A percentile compares a stretch with the other conserved stretches of the same genome.
phyloP scores from a whole-genome alignment of 2,888 invertebrate genomes.

The Thera obeliscata region DNA sequence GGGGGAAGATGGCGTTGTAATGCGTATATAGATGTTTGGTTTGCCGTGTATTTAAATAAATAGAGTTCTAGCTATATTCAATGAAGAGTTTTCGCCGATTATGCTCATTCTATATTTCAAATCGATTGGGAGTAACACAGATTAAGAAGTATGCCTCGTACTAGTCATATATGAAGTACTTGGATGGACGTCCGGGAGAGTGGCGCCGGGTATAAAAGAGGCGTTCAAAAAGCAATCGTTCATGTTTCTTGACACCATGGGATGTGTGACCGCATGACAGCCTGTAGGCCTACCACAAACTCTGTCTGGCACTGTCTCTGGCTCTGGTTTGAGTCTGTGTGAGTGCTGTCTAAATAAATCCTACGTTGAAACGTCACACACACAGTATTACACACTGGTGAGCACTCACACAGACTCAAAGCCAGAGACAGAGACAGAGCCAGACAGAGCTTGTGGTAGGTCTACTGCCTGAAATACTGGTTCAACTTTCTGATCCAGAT shows the following conservation, averaged over 20 bases:
- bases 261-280: constrained; percentile 55
- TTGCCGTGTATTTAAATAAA: too few species aligned
- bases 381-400: too few species aligned
- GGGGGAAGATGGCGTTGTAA: too few species aligned
- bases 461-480: constrained; percentile 26
- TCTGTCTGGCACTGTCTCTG: too few species aligned
- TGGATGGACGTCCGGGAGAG: constrained; percentile 54
- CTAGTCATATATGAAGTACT: constrained; percentile 27
- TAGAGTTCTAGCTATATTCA: too few species aligned
- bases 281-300: background rate
- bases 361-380: too few species aligned
- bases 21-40: too few species aligned
- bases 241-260: constrained; percentile 64
- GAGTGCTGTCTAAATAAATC: too few species aligned
- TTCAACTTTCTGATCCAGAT: constrained; percentile 23
- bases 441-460: too few species aligned
- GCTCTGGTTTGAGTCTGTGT: too few species aligned
- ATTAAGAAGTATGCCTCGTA: background rate
- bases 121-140: background rate
- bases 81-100: background rate
- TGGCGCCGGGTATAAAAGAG: constrained; percentile 42
- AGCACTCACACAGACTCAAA: too few species aligned
- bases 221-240: constrained; percentile 66
- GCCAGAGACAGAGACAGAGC: too few species aligned
- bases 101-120: background rate